Percentiles rank a stretch among this genome's conserved stretches.
Conservation (phyloP, 2,113 vertebrate species). For the Corydoras sp. region DNA sequence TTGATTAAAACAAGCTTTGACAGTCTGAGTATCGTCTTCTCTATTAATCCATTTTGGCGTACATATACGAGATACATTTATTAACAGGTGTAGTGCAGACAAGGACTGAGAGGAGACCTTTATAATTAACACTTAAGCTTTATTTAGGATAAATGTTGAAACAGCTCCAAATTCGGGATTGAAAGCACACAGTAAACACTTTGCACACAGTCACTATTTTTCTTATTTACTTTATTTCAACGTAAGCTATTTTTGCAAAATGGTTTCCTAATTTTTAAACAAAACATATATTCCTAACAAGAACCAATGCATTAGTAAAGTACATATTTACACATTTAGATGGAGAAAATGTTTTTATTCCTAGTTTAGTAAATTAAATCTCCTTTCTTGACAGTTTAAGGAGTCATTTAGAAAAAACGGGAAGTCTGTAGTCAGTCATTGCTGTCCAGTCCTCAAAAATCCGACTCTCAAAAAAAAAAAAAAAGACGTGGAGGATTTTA, state of each 20-base stretch:
- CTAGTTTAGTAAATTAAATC: constrained; percentile 23
- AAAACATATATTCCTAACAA: constrained; percentile 22
- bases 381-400: neutral
- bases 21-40: too few species aligned
- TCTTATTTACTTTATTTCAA: constrained; percentile 59
- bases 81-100: too few species aligned
- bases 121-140: constrained; percentile 30
- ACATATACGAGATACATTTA: too few species aligned
- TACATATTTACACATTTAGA: constrained; percentile 33
- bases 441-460: constrained; percentile 23
- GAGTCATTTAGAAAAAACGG: neutral
- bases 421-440: neutral
- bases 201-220: constrained; percentile 52
- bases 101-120: neutral
- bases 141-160: constrained; percentile 42
- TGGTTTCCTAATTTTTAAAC: constrained; percentile 17
- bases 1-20: too few species aligned
- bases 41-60: too few species aligned
- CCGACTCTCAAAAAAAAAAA: constrained; percentile 21
- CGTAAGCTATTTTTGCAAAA: constrained; percentile 36
- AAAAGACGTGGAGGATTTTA: constrained; percentile 18
- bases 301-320: constrained; percentile 36
- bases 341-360: neutral
- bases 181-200: constrained; percentile 42
- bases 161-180: constrained; percentile 13